phyloP scores from a whole-genome alignment of 2,797 vertebrate genomes.

The Esox masquinongy region DNA sequence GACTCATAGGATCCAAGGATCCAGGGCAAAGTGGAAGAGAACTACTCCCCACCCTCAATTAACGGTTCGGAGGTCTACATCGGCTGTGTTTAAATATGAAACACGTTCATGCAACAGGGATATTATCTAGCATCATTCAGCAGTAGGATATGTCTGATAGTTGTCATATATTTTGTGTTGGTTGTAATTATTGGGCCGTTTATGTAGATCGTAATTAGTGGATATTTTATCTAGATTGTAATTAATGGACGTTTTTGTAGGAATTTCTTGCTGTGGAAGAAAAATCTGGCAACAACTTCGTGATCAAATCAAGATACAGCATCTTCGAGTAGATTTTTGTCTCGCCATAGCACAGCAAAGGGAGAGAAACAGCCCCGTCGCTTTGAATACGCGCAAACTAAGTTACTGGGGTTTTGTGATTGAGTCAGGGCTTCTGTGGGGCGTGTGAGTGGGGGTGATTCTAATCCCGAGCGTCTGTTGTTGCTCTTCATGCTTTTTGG shows the following conservation, averaged over 20 bases:
- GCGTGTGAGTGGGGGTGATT: slow-evolving; percentile 65
- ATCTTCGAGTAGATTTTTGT: too few species aligned
- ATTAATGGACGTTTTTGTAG: too few species aligned
- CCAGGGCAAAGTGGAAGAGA: not conserved
- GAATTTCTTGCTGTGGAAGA: too few species aligned
- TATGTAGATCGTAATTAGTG: too few species aligned
- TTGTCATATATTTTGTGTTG: not conserved
- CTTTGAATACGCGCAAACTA: slow-evolving; percentile 68
- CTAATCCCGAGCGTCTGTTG: slow-evolving; percentile 75
- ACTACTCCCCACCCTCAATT: not conserved
- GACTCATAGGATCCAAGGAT: not conserved
- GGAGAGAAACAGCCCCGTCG: slow-evolving; percentile 50
- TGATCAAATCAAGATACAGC: too few species aligned
- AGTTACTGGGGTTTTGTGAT: slow-evolving; percentile 74
- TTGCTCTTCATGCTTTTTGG: slow-evolving; percentile 71
- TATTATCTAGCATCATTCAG: not conserved
- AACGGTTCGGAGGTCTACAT: too few species aligned
- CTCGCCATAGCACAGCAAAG: slow-evolving; percentile 50
- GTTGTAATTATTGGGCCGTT: too few species aligned
- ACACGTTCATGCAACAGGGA: too few species aligned
- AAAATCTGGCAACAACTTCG: too few species aligned
- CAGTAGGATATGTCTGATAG: not conserved
- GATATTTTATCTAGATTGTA: too few species aligned
- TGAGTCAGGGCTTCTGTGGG: slow-evolving; percentile 75
- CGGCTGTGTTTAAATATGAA: too few species aligned